These are phyloP conservation scores for Semicossyphus pulcher DNA, from an alignment of 2,113 vertebrate species.

Conservation along the genomic window DNA sequence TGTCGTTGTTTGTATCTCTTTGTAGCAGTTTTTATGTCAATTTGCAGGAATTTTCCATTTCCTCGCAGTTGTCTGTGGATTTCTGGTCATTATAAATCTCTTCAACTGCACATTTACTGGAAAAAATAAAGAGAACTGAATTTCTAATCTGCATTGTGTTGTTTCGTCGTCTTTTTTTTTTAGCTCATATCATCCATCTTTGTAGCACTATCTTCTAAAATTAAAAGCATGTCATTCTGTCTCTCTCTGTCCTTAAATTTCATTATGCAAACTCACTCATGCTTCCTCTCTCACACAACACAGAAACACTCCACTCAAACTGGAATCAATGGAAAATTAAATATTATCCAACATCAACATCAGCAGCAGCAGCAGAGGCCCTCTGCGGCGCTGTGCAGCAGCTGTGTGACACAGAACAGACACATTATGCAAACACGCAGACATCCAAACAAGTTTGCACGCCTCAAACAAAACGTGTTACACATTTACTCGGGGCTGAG, in stretches of 20 bases:
- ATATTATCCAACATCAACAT: conserved; percentile 68
- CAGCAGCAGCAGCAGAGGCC: conserved; percentile 32
- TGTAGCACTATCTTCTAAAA: too few species aligned
- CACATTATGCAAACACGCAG: conserved; percentile 58
- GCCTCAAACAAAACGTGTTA: conserved; percentile 18
- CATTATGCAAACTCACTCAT: background rate
- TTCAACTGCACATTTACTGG: too few species aligned
- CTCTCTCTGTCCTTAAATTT: background rate
- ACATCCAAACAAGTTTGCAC: conserved; percentile 17
- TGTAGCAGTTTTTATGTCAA: too few species aligned
- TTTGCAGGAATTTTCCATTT: too few species aligned
- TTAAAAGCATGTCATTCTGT: too few species aligned
- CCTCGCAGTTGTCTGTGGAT: too few species aligned
- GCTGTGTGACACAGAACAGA: conserved; percentile 50
- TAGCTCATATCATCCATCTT: too few species aligned
- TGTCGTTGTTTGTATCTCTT: too few species aligned
- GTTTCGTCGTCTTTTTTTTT: too few species aligned
- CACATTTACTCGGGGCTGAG: conserved; percentile 24
- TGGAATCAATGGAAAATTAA: conserved; percentile 73
- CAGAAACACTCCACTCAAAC: background rate
- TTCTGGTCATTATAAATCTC: too few species aligned
- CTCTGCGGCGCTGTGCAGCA: conserved; percentile 30
- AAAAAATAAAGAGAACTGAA: too few species aligned
- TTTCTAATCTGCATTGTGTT: too few species aligned
- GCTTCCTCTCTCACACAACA: conserved; percentile 21